Conservation (phyloP, 1,140 invertebrate genomes). For the Trachelipus rathkii region DNA sequence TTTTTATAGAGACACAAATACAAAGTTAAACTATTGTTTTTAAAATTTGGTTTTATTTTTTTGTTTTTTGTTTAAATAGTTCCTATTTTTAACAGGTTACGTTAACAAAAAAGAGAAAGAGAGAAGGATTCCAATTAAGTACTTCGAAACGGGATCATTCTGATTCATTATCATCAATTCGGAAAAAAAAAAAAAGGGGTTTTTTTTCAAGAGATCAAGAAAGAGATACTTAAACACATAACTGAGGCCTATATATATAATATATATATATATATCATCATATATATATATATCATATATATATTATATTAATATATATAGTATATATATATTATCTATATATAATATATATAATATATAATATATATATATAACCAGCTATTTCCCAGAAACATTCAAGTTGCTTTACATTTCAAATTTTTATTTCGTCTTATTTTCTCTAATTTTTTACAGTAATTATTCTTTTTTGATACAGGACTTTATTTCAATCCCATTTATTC, state of each 20-base stretch:
- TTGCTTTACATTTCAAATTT: no score
- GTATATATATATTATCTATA: slow-evolving; percentile 17
- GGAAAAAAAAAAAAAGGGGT: no score
- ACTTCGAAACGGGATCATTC: background rate
- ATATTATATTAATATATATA: slow-evolving; percentile 17
- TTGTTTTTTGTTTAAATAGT: no score
- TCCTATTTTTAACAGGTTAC: background rate
- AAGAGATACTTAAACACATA: background rate
- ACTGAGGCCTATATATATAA: slow-evolving; percentile 1
- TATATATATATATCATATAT: slow-evolving; percentile 19
- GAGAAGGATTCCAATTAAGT: background rate
- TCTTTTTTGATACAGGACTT: no score
- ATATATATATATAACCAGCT: background rate
- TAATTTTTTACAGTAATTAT: no score
- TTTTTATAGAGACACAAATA: no score
- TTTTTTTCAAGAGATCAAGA: background rate
- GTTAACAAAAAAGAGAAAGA: background rate
- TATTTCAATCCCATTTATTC: no score
- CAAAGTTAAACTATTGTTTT: no score
- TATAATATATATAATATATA: slow-evolving; percentile 20
- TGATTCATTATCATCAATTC: background rate
- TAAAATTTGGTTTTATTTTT: no score
- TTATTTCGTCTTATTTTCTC: no score
- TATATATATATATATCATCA: slow-evolving; percentile 16
- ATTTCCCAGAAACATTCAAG: no score